A percentile compares a stretch with the other conserved stretches of the same genome.
phyloP scores from a whole-genome alignment of 2,888 invertebrate genomes.

The Lucinisca nassula region DNA sequence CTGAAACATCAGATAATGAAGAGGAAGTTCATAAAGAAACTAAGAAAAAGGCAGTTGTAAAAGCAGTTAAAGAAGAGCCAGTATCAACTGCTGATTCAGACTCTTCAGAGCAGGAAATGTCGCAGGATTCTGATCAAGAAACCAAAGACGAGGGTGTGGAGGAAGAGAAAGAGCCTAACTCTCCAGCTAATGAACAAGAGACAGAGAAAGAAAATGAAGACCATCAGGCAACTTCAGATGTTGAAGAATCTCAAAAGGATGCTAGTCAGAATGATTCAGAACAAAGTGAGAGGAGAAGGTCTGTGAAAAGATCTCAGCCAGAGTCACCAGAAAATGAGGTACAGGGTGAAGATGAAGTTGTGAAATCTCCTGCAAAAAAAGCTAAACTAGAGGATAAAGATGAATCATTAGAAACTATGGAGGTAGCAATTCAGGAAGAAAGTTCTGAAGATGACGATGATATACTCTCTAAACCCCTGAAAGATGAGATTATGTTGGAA shows the following conservation, averaged over 20 bases:
- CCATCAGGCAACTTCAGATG: not conserved
- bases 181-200: slow-evolving; percentile 16
- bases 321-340: slow-evolving; percentile 28
- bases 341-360: slow-evolving; percentile 1
- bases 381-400: slow-evolving; percentile 37
- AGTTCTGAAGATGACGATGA: slow-evolving; percentile 49
- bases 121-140: slow-evolving; percentile 68
- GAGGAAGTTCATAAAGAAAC: slow-evolving; percentile 87
- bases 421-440: slow-evolving; percentile 34
- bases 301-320: slow-evolving; percentile 57
- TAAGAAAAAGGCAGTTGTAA: slow-evolving; percentile 32
- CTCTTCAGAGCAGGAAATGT: slow-evolving; percentile 85
- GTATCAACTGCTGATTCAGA: slow-evolving; percentile 89
- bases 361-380: slow-evolving; percentile 46
- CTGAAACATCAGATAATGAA: slow-evolving; percentile 88
- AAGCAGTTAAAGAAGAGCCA: slow-evolving; percentile 60
- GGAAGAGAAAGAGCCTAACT: slow-evolving; percentile 72
- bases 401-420: slow-evolving; percentile 35
- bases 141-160: slow-evolving; percentile 54
- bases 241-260: slow-evolving; percentile 29
- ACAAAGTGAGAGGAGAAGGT: slow-evolving; percentile 50
- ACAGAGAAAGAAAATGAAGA: not conserved
- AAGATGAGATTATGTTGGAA: slow-evolving; percentile 79
- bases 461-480: slow-evolving; percentile 52
- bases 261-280: slow-evolving; percentile 8